Conservation (phyloP, 1,140 invertebrate genomes). For the Drosophila oshimai region DNA sequence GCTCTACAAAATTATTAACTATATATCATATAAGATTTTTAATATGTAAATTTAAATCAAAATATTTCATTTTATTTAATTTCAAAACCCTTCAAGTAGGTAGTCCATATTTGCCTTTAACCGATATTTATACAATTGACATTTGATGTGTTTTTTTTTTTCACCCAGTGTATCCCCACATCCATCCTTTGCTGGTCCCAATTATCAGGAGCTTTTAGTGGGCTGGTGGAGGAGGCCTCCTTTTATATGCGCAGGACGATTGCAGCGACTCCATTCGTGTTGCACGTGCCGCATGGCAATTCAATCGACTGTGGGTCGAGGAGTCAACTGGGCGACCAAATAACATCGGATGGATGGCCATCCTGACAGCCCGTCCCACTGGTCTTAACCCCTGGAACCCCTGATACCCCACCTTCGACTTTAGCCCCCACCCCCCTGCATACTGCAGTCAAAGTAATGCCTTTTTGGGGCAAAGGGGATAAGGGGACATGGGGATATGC, state of each 20-base stretch:
- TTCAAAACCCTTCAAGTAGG: too few relatives aligned
- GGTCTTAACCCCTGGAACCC: too few relatives aligned
- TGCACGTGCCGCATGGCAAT: constrained; percentile 63
- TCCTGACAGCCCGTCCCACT: constrained; percentile 14
- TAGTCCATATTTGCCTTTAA: too few relatives aligned
- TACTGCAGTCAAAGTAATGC: constrained; percentile 48
- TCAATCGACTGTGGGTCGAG: constrained; percentile 48
- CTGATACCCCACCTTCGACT: background rate
- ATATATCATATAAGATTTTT: too few relatives aligned
- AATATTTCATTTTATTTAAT: too few relatives aligned
- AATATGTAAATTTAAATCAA: too few relatives aligned
- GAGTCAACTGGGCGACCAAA: constrained; percentile 35
- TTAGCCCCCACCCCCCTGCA: background rate
- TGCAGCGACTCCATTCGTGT: constrained; percentile 31
- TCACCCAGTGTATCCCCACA: background rate
- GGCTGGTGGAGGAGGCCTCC: constrained; percentile 52
- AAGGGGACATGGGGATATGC: background rate
- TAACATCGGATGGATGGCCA: constrained; percentile 36
- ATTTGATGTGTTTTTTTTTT: background rate
- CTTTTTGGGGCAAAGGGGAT: background rate
- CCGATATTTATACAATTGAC: background rate
- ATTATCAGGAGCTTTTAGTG: constrained; percentile 65
- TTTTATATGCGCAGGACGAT: constrained; percentile 36
- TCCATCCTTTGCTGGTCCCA: background rate
- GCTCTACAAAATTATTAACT: too few relatives aligned